Base-by-base conservation (phyloP, 2,888 invertebrate species). In the Hypolimnas misippus region DNA sequence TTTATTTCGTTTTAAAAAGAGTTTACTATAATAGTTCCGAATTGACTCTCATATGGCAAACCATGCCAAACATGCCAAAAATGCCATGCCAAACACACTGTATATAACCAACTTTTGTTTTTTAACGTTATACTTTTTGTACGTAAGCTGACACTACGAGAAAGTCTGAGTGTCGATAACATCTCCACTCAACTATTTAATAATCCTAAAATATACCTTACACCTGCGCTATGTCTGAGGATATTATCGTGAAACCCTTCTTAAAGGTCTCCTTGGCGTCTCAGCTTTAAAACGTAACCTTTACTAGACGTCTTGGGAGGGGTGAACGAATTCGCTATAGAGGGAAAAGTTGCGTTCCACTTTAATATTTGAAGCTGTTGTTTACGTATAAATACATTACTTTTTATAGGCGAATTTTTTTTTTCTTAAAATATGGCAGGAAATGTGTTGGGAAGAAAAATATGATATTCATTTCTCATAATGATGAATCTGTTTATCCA, bases 231-330 rank as follows among this genome's bases (percentile, higher is more conserved):
- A 49, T 10, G 16, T 19, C 3, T 50, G 8, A 19, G 8, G 44
- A 51, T 51, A 58, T 58, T 51, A 16, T 40, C 51, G 19, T 42
- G 4, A 52, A 58, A 44, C 51, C 58, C 58, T 52, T 52, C 33
- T 44, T 25, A 57, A 21, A 57, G 42, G 31, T 42, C 19, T 16
- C 57, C 17, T 17, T 42, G 38, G 10, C 40, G 19, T 19, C 14
- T 35, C 35, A 57, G 12, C 52, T 33, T 42, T 58, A 52, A 52
- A 58, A 58, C 50, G 16, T 2, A 52, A 52, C 51, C 42, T 42
- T 58, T 21, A 33, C 19, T 52, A 31, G n/a, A 44, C 35, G 51
- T 42, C 52, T 44, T 16, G 10, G 16, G 21, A 57, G 38, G 38
- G 7, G 50, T 25, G 50, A 21, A 4, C 14, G 50, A 57, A 33